A percentile compares a stretch with the other conserved stretches of the same genome.
These are phyloP conservation scores for Vannuccia rotundouncinata DNA, from an alignment of 2,888 invertebrate genomes.

Conservation along the genomic window DNA sequence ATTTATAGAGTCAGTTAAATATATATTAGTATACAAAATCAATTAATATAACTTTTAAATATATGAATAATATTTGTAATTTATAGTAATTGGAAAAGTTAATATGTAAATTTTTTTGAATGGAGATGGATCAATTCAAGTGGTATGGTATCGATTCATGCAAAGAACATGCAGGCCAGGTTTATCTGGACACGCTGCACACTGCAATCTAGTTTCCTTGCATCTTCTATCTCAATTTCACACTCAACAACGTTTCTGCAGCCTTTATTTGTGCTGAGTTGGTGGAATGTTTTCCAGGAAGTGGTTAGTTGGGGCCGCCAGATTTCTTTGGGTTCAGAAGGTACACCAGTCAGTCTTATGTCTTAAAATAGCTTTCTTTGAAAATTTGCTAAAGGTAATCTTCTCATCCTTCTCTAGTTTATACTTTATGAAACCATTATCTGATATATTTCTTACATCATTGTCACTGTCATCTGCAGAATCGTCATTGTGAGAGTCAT, in stretches of 20 bases:
- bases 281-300: slow-evolving; percentile 1
- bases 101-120: not conserved
- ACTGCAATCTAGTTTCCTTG: not conserved
- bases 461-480: too few species aligned
- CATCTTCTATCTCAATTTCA: not conserved
- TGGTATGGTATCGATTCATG: slow-evolving; percentile 13
- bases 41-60: not conserved
- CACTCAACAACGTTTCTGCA: not conserved
- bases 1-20: too few species aligned
- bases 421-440: not conserved
- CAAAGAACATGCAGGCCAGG: not conserved
- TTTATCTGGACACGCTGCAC: slow-evolving; percentile 20
- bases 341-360: not conserved
- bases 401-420: not conserved
- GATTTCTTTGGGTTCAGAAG: slow-evolving; percentile 3
- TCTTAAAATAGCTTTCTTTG: too few species aligned
- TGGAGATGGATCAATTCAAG: slow-evolving; percentile 20
- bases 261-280: slow-evolving; percentile 21
- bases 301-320: not conserved
- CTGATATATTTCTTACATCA: too few species aligned
- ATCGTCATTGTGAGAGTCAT: too few species aligned
- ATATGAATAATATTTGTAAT: not conserved
- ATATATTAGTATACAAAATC: not conserved
- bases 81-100: not conserved
- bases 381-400: too few species aligned